Evolutionary conservation across 1,140 invertebrate species (phyloP), one percentile per base, ranked within the genome.

Genomic region (Pygmarrhopalites habei): DNA sequence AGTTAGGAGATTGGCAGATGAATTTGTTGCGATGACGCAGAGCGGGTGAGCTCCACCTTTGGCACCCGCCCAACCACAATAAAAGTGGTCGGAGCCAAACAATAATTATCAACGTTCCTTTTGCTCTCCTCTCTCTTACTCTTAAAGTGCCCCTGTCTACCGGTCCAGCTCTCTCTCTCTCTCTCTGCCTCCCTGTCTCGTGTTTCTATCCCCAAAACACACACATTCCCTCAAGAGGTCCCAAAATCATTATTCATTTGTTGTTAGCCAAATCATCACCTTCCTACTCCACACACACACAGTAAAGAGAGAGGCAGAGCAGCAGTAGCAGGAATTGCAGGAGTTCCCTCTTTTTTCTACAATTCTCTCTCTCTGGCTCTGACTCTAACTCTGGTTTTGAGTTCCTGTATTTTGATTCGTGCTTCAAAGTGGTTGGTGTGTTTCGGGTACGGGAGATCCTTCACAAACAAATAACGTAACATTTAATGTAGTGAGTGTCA

Each of bases 11-110:
- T 55, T 55, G 51, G 51, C 51, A 26, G 29, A 55, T 55, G 51
- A 32, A 32, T 28, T 55, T 28, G 25, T 21, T 32, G 51, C 51
- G 51, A 32, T 32, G 51, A 55, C 51, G 51, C 51, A 23, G 14
- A 28, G 25, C 3, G 15, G 25, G n/a, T n/a, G n/a, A 29, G 29
- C 23, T 26, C 29, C 51, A 21, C 26, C 51, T 26, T 55, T 32
- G 51, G 51, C 51, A 55, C 51, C 51, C 51, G 29, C 51, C 51
- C 51, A 55, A 55, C 51, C 51, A 55, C 51, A 55, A 55, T 55
- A 32, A 55, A 29, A 55, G 51, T 55, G 51, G 51, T 55, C 51
- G 51, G 51, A 55, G 51, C 51, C 51, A 29, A 55, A 49, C 12
- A 12, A 55, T 28, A 55, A 12, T 55, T 4, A 32, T 10, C 12